These are phyloP conservation scores for Uloborus diversus DNA, from an alignment of 1,140 invertebrate genomes.

Conservation along the genomic window DNA sequence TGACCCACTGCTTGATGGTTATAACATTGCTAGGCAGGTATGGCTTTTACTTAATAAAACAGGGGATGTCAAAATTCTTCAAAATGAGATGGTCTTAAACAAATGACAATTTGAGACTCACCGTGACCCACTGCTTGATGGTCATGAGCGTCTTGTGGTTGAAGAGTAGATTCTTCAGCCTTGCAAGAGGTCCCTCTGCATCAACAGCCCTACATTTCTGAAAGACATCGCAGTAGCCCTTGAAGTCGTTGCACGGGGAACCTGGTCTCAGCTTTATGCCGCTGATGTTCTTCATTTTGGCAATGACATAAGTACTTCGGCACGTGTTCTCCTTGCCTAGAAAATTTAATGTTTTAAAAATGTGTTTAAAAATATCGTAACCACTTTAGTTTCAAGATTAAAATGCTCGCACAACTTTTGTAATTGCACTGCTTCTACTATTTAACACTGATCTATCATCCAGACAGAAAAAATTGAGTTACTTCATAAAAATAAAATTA, in stretches of 20 bases:
- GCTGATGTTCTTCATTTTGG: conserved; percentile 77
- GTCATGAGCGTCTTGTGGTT: conserved; percentile 87
- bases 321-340: conserved; percentile 75
- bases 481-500: too few species aligned
- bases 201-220: conserved; percentile 97
- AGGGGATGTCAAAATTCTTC: too few species aligned
- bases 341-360: conserved; percentile 1
- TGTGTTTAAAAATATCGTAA: not conserved
- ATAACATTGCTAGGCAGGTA: too few species aligned
- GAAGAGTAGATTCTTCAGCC: conserved; percentile 95
- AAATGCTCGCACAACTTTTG: not conserved
- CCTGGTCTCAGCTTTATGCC: conserved; percentile 83
- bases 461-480: too few species aligned
- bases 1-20: conserved; percentile 87
- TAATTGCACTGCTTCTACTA: too few species aligned
- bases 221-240: conserved; percentile 99
- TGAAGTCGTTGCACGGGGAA: conserved; percentile 95
- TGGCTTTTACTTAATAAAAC: too few species aligned
- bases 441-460: too few species aligned
- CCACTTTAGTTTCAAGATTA: not conserved
- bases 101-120: conserved; percentile 62
- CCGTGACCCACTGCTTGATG: conserved; percentile 87
- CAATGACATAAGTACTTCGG: conserved; percentile 83
- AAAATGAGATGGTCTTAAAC: not conserved
- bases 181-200: conserved; percentile 94